Base-by-base conservation (phyloP, 2,797 vertebrate genomes). In the Arrhamphus sclerolepis region DNA sequence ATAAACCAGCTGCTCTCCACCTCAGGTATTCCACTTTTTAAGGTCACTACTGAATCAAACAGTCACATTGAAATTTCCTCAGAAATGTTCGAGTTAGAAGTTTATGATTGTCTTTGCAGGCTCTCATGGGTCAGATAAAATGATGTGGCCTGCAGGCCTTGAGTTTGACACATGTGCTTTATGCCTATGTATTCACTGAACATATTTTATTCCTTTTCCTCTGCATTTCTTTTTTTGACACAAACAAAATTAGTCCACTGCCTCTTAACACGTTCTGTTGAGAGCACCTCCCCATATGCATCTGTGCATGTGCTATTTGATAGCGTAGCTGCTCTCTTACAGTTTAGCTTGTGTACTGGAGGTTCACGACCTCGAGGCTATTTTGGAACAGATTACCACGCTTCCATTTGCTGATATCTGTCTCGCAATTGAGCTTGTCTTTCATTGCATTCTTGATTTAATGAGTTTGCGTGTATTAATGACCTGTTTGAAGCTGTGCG, bases 351-450 rank as follows among this genome's bases (percentile, higher is more conserved):
- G 41, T 42, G 19, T 19, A 13, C 19, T 46, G 13, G 3, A 46
- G 24, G 75, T 86, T 69, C 43, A 34, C 20, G 52, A 56, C 55
- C 59, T 41, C 18, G 34, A 49, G 18, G 75, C 68, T 86, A 83
- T 87, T 89, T 81, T 60, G 0, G 41, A 54, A 13, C 14, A 31
- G 28, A 70, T 78, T 22, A 56, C 47, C 41, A n/a, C 42, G 34
- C 57, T 54, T 50, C 38, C 64, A 67, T 76, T 68, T 46, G 41
- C 46, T 31, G 16, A 24, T 31, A 42, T 46, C 46, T 19, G 51
- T 47, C 50, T 68, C 72, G 54, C 65, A 21, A 11, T 9, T 7
- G 40, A 43, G 62, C 81, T 84, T 62, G 56, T 46, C 68, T 29
- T 52, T 52, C 4, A 9, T 6, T 17, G 11, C 28, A 14, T 39